phyloP scores from a whole-genome alignment of 2,113 vertebrate species.

The Butastur rufipennis region DNA sequence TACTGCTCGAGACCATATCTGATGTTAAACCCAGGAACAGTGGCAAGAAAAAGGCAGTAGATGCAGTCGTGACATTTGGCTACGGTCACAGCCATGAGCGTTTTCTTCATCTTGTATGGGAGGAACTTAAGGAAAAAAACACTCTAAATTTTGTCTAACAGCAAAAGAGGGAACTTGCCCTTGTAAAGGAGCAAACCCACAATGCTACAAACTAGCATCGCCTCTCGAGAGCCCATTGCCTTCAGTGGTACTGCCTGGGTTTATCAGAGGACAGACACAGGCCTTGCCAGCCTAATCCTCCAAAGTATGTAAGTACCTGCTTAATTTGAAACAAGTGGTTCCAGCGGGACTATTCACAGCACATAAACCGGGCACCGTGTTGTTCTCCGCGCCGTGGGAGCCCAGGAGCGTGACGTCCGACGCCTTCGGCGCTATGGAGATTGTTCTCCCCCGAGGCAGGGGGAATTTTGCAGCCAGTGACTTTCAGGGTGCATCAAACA shows the following conservation, averaged over 20 bases:
- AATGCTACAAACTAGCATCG: not conserved
- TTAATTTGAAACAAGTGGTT: not conserved
- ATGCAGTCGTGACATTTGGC: not conserved
- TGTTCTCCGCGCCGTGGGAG: rapidly evolving
- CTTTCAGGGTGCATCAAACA: not conserved
- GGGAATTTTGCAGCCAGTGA: not conserved
- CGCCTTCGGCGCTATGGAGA: not conserved
- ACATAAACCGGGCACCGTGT: not conserved
- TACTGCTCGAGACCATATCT: not conserved
- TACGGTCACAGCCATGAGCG: rapidly evolving
- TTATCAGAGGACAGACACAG: not conserved
- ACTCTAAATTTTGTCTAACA: not conserved
- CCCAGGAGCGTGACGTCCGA: rapidly evolving
- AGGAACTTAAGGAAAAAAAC: not conserved
- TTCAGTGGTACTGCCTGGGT: not conserved
- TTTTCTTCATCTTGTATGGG: rapidly evolving
- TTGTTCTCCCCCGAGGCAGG: not conserved
- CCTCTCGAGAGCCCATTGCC: not conserved
- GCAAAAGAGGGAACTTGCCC: not conserved
- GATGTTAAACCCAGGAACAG: not conserved
- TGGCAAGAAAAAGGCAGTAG: not conserved
- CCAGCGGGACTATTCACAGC: not conserved
- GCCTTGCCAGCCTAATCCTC: not conserved
- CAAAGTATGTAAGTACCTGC: not conserved
- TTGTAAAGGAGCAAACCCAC: not conserved